Conservation (phyloP, 2,888 invertebrate genomes). For the Diplazon laetatorius region DNA sequence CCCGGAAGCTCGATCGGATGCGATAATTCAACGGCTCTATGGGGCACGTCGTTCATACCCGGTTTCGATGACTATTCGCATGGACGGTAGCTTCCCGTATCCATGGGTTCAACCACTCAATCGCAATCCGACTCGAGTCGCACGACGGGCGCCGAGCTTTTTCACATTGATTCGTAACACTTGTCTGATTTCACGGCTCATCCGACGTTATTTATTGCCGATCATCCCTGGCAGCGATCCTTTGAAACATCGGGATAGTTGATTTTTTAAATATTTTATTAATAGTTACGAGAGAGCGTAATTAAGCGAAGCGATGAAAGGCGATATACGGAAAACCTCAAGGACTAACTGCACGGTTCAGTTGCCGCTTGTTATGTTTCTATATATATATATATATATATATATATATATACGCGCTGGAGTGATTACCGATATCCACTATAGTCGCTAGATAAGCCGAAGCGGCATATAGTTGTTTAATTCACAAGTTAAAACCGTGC, state of each 20-base stretch:
- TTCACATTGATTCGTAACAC: constrained; percentile 24
- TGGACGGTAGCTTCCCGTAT: background rate
- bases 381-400: too few relatives aligned
- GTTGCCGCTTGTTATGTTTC: constrained; percentile 13
- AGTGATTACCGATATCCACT: constrained; percentile 52
- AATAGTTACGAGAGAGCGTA: constrained; percentile 5
- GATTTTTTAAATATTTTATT: constrained; percentile 13
- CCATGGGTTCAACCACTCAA: background rate
- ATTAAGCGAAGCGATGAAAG: constrained; percentile 41
- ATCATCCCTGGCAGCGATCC: constrained; percentile 31
- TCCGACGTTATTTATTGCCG: constrained; percentile 52
- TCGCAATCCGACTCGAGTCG: too few relatives aligned
- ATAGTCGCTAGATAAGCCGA: constrained; percentile 52
- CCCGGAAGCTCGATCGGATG: constrained; percentile 34
- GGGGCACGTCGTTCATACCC: background rate
- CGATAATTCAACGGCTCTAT: constrained; percentile 33
- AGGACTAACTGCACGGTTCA: constrained; percentile 18
- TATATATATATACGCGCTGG: constrained; percentile 19
- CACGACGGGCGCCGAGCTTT: constrained; percentile 12
- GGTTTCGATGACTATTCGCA: constrained; percentile 14
- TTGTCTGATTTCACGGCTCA: constrained; percentile 54
- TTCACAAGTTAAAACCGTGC: background rate
- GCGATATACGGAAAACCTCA: constrained; percentile 16
- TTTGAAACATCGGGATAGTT: constrained; percentile 13
- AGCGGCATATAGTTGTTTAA: background rate